These are phyloP conservation scores for Bovichtus variegatus DNA, from an alignment of 2,797 vertebrate genomes.

Conservation along the genomic window DNA sequence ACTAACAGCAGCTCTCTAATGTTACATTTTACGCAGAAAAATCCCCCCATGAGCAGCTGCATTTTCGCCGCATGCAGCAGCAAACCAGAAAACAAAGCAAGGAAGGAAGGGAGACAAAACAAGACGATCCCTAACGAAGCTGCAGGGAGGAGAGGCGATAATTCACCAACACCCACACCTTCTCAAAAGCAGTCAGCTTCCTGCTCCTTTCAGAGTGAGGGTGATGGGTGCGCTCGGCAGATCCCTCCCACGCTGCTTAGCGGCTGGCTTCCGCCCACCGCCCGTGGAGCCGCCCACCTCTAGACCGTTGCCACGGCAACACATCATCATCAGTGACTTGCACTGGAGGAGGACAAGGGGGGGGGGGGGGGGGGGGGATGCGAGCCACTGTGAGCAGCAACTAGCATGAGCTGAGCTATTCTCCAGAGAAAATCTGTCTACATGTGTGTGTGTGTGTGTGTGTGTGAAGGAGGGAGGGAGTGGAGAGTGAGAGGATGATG, in stretches of 20 bases:
- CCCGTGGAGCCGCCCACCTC: slow-evolving; percentile 83
- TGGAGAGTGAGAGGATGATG: slow-evolving; percentile 54
- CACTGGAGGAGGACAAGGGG: slow-evolving; percentile 69
- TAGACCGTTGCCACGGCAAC: slow-evolving; percentile 83
- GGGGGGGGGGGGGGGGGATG: slow-evolving; percentile 54
- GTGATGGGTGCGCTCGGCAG: slow-evolving; percentile 78
- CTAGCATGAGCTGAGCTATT: slow-evolving; percentile 73
- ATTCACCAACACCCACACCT: slow-evolving; percentile 81
- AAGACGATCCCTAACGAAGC: slow-evolving; percentile 72
- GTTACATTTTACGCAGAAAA: slow-evolving; percentile 37
- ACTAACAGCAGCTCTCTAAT: slow-evolving; percentile 34
- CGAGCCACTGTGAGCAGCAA: slow-evolving; percentile 70
- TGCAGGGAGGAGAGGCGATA: slow-evolving; percentile 81
- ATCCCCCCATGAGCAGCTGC: slow-evolving; percentile 28
- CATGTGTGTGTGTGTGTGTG: slow-evolving; percentile 49
- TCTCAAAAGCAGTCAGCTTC: slow-evolving; percentile 80
- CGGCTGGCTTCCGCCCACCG: slow-evolving; percentile 81
- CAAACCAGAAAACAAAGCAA: slow-evolving; percentile 49
- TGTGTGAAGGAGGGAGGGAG: slow-evolving; percentile 27
- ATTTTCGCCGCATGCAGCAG: slow-evolving; percentile 22
- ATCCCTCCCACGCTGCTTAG: slow-evolving; percentile 84
- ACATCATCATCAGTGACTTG: slow-evolving; percentile 82
- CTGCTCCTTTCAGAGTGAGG: slow-evolving; percentile 79
- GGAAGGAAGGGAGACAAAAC: slow-evolving; percentile 63
- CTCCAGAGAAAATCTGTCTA: slow-evolving; percentile 75